Evolutionary conservation across 2,113 vertebrate genomes (phyloP).

Genomic region (Mustela nigripes): DNA sequence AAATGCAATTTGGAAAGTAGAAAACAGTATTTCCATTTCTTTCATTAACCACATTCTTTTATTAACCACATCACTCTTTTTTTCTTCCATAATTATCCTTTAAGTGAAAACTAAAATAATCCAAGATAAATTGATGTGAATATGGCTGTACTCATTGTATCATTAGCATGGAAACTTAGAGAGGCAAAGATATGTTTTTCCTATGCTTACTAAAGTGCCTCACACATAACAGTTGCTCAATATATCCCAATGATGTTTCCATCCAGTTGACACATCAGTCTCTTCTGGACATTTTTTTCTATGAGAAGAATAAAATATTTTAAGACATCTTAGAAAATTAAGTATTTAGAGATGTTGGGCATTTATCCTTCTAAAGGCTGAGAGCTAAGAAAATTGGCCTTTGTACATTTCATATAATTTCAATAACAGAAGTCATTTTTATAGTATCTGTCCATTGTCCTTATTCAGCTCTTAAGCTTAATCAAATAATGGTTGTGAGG

Average conservation of each 20-base stretch:
- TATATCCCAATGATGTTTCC: constrained; percentile 7
- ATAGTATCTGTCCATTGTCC: background rate
- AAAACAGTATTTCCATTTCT: background rate
- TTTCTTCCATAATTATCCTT: background rate
- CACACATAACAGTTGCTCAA: background rate
- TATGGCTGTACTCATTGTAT: background rate
- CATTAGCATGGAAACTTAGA: background rate
- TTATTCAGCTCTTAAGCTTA: constrained; percentile 38
- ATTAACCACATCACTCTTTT: background rate
- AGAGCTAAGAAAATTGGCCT: background rate
- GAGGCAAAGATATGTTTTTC: constrained; percentile 15
- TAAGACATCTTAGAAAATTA: background rate
- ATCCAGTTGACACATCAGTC: background rate
- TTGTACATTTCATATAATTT: constrained; percentile 46
- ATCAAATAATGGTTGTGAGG: constrained; percentile 6
- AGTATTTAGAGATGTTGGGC: background rate
- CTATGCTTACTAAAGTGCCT: background rate
- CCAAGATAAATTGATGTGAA: background rate
- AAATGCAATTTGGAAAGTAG: background rate
- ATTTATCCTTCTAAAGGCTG: background rate
- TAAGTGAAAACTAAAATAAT: constrained; percentile 24
- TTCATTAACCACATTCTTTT: background rate
- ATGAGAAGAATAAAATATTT: constrained; percentile 42
- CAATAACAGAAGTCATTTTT: background rate
- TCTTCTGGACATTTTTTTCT: background rate